Percentiles rank a stretch among this genome's conserved stretches.
These are phyloP conservation scores for Teleogryllus occipitalis DNA, from an alignment of 1,140 invertebrate species.

Conservation along the genomic window DNA sequence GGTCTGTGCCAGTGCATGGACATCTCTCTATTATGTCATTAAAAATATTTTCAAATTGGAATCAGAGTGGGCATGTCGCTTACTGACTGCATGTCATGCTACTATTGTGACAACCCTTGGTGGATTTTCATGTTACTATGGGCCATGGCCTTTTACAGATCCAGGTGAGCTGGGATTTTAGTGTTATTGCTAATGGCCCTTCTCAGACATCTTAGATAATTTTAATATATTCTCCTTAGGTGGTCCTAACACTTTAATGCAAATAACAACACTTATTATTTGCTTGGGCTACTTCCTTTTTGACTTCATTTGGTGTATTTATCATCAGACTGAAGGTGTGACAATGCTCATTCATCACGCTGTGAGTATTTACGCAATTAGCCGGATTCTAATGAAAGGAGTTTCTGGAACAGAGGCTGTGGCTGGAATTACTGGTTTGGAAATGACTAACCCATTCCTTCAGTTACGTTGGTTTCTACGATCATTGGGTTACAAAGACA, in stretches of 20 bases:
- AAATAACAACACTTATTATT: constrained; percentile 12
- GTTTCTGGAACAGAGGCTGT: constrained; percentile 41
- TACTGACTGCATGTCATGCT: constrained; percentile 14
- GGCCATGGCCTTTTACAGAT: constrained; percentile 15
- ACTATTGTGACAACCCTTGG: constrained; percentile 8
- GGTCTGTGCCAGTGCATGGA: background rate
- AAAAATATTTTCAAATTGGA: constrained; percentile 11
- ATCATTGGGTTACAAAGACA: constrained; percentile 30
- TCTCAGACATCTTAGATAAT: background rate
- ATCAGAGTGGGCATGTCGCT: constrained; percentile 10
- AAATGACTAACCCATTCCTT: constrained; percentile 49
- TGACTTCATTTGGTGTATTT: constrained; percentile 46
- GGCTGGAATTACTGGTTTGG: constrained; percentile 40
- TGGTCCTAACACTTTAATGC: constrained; percentile 18
- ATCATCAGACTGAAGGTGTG: constrained; percentile 39
- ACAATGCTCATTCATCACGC: constrained; percentile 47
- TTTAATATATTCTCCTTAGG: constrained; percentile 11
- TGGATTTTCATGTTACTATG: background rate
- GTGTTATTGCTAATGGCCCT: background rate
- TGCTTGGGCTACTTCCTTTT: constrained; percentile 48
- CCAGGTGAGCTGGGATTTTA: constrained; percentile 12
- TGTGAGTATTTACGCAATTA: constrained; percentile 38
- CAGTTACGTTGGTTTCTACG: constrained; percentile 46
- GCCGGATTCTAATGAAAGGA: constrained; percentile 38
- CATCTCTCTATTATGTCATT: constrained; percentile 8